phyloP scores from a whole-genome alignment of 2,888 invertebrate genomes.

The Caenorhabditis macrosperma region DNA sequence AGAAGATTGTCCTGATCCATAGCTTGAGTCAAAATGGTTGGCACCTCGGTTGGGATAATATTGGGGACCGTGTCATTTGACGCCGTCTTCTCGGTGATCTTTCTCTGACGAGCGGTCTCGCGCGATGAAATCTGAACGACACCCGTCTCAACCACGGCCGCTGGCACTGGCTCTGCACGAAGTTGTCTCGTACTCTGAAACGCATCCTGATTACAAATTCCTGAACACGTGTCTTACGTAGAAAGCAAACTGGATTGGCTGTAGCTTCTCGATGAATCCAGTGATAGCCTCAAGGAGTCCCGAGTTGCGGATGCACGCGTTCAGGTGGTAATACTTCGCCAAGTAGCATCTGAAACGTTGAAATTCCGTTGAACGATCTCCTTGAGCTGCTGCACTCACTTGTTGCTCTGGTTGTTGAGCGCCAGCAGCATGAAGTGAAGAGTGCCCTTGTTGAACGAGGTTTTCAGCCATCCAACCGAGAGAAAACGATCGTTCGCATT shows the following conservation, averaged over 20 bases:
- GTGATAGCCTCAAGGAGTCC: slow-evolving; percentile 65
- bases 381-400: too few species aligned
- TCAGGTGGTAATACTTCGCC: slow-evolving; percentile 65
- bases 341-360: slow-evolving; percentile 56
- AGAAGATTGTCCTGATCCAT: slow-evolving; percentile 55
- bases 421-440: slow-evolving; percentile 74
- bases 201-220: too few species aligned
- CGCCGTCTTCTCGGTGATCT: slow-evolving; percentile 50
- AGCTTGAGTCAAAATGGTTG: slow-evolving; percentile 17
- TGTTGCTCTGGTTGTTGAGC: slow-evolving; percentile 53
- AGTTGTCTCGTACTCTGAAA: slow-evolving; percentile 55
- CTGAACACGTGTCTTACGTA: slow-evolving; percentile 64
- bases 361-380: too few species aligned
- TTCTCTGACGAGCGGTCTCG: slow-evolving; percentile 45
- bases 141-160: slow-evolving; percentile 46
- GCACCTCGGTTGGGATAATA: slow-evolving; percentile 48
- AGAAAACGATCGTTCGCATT: slow-evolving; percentile 66
- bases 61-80: slow-evolving; percentile 50
- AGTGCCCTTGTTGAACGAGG: slow-evolving; percentile 73
- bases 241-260: slow-evolving; percentile 66
- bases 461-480: slow-evolving; percentile 76
- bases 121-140: slow-evolving; percentile 39
- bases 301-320: slow-evolving; percentile 67
- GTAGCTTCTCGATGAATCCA: slow-evolving; percentile 48
- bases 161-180: slow-evolving; percentile 46